A percentile compares a stretch with the other conserved stretches of the same genome.
Conservation (phyloP, 1,140 invertebrate genomes). For the Zaprionus ornatus region DNA sequence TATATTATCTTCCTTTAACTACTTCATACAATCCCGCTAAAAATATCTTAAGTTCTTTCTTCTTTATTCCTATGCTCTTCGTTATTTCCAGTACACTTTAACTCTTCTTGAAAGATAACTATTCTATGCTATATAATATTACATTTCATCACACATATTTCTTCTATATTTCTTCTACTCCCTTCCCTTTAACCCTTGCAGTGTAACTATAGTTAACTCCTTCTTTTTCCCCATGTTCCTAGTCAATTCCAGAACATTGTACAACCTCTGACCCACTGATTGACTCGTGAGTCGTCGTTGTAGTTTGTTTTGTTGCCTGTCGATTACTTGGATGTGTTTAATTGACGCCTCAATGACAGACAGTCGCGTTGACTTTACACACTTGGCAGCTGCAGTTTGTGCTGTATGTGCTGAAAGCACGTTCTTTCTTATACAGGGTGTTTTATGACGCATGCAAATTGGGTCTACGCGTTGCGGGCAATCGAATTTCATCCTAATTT, state of each 20-base stretch:
- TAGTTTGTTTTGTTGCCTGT: conserved; percentile 9
- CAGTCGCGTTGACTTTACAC: background rate
- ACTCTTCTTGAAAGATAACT: too few species aligned
- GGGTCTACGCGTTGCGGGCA: conserved; percentile 29
- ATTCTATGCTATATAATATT: too few species aligned
- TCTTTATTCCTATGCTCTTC: background rate
- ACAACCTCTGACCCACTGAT: conserved; percentile 28
- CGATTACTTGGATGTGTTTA: conserved; percentile 23
- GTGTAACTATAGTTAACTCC: background rate
- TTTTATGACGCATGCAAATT: conserved; percentile 48
- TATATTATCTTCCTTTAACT: too few species aligned
- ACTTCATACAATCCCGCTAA: too few species aligned
- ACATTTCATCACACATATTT: too few species aligned
- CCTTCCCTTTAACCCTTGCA: too few species aligned
- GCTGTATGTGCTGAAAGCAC: conserved; percentile 47
- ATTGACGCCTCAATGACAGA: conserved; percentile 21
- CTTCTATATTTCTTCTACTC: too few species aligned
- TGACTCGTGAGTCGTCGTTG: conserved; percentile 4
- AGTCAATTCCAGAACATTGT: conserved; percentile 15
- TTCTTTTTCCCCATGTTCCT: background rate
- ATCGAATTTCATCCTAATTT: conserved; percentile 51
- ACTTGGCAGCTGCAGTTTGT: background rate
- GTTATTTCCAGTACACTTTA: conserved; percentile 6
- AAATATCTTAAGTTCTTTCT: background rate
- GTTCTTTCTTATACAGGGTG: conserved; percentile 31